These are phyloP conservation scores for Micropterix aruncella DNA, from an alignment of 2,888 invertebrate species.

Conservation along the genomic window DNA sequence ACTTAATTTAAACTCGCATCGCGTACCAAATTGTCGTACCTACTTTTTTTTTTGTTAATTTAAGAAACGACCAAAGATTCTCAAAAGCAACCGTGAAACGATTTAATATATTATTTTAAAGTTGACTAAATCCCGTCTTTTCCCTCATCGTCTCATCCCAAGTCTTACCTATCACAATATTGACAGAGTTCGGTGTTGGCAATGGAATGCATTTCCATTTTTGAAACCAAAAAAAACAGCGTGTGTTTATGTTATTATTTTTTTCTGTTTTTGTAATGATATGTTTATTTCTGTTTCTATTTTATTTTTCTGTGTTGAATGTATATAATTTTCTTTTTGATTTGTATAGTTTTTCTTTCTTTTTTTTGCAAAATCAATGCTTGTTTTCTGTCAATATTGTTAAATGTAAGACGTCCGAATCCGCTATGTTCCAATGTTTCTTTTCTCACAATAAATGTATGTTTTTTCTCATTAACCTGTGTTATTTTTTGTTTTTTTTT, in stretches of 20 bases:
- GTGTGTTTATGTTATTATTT: constrained; percentile 14
- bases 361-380: constrained; percentile 3
- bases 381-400: constrained; percentile 13
- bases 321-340: constrained; percentile 21
- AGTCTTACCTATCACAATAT: constrained; percentile 27
- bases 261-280: constrained; percentile 13
- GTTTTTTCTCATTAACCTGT: constrained; percentile 8
- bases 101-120: too few species aligned
- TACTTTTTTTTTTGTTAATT: too few species aligned
- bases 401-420: constrained; percentile 7
- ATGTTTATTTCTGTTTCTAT: constrained; percentile 12
- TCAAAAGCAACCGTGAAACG: too few species aligned
- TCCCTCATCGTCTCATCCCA: constrained; percentile 11
- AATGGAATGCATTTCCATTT: too few species aligned
- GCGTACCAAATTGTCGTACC: too few species aligned
- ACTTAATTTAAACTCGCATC: too few species aligned
- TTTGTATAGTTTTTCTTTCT: constrained; percentile 8
- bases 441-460: constrained; percentile 11
- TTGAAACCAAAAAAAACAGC: too few species aligned
- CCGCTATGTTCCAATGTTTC: constrained; percentile 10
- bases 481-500: constrained; percentile 9
- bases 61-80: too few species aligned
- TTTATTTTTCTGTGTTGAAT: constrained; percentile 31
- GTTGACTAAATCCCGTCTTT: too few species aligned
- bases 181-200: constrained; percentile 39